Evolutionary conservation across 2,113 vertebrate species (phyloP).

Genomic region (Vidua macroura): DNA sequence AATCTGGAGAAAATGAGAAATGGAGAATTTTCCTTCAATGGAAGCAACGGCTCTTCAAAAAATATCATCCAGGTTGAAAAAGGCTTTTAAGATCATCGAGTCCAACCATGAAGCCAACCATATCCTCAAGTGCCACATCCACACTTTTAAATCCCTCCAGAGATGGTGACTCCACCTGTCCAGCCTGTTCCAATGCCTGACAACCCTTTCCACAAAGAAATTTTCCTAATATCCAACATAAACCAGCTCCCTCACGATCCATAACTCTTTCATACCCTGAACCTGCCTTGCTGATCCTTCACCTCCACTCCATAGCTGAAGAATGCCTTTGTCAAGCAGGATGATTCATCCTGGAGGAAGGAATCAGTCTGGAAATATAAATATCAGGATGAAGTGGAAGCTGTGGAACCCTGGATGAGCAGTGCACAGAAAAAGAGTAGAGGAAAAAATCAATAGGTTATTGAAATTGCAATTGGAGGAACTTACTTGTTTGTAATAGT

Average conservation of each 20-base stretch:
- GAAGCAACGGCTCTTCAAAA: neutral
- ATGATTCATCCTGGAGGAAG: neutral
- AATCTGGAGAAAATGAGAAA: neutral
- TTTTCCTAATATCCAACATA: neutral
- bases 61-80: neutral
- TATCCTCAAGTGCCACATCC: neutral
- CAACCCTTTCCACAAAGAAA: neutral
- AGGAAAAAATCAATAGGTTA: slow-evolving; percentile 32
- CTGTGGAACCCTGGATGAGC: neutral
- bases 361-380: neutral
- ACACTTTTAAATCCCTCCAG: neutral
- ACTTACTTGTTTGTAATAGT: slow-evolving; percentile 36
- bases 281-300: neutral
- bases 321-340: neutral
- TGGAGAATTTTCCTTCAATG: neutral
- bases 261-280: neutral
- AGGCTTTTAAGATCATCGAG: neutral
- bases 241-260: neutral
- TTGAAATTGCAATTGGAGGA: slow-evolving; percentile 49
- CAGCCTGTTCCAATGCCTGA: no score
- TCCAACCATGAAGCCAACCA: neutral
- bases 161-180: neutral
- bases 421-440: accelerated
- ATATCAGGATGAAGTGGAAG: neutral
- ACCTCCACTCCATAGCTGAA: neutral